Conservation (phyloP, 2,888 invertebrate species). For the Lepas anatifera region DNA sequence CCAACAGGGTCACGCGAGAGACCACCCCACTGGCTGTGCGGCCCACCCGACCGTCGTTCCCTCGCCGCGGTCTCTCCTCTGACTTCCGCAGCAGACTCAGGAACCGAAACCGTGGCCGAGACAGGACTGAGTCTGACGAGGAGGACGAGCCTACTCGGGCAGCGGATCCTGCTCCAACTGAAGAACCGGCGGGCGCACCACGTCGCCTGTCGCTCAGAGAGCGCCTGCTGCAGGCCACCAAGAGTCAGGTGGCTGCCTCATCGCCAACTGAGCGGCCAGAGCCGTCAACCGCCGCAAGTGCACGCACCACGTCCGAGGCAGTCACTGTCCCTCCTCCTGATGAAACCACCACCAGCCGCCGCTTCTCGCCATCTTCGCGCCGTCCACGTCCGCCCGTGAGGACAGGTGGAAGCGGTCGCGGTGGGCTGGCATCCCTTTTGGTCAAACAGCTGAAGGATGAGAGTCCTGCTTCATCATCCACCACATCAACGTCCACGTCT, state of each 20-base stretch:
- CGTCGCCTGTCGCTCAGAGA: slow-evolving; percentile 1
- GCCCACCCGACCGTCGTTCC: not conserved
- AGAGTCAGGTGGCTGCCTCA: not conserved
- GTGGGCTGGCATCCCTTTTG: not conserved
- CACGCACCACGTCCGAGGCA: not conserved
- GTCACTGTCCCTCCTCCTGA: not conserved
- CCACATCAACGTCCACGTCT: not conserved
- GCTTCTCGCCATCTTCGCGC: not conserved
- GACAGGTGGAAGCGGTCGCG: not conserved
- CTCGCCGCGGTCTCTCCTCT: not conserved
- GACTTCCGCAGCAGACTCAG: not conserved
- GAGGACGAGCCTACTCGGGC: not conserved
- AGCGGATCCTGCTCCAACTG: no score
- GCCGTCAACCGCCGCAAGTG: not conserved
- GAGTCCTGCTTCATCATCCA: no score
- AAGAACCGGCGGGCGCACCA: not conserved
- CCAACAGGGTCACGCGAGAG: not conserved
- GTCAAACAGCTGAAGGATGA: not conserved
- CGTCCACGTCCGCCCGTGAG: not conserved
- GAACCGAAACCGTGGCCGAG: not conserved
- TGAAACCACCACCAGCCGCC: not conserved
- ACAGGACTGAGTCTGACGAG: not conserved
- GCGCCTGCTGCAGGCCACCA: not conserved
- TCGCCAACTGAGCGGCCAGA: not conserved
- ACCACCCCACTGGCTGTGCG: not conserved